Evolutionary conservation across 37 sponge, comb jelly and placozoan species (phyloP), one percentile per base, ranked within the genome.

Genomic region (Chondrilla cf. caribensis): DNA sequence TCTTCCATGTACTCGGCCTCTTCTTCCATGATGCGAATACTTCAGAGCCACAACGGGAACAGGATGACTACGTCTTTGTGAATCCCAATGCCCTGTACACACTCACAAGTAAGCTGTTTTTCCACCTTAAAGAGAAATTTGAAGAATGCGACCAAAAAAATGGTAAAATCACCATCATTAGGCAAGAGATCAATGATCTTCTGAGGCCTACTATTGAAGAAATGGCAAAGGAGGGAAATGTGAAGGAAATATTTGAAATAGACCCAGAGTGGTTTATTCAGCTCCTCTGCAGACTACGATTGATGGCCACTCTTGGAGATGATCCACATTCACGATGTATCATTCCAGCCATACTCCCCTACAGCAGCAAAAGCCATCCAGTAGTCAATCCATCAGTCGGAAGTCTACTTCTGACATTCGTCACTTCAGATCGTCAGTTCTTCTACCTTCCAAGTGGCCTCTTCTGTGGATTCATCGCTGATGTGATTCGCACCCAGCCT

Each of bases 381-480:
- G n/a, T 67, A 17, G 32, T 17, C n/a, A 42, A 7, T 42, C 25
- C 25, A 2, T 25, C 43, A 25, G 76, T 43, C 40, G 44, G 41
- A n/a, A 43, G 44, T 38, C 76, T 73, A 11, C 44, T 73, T 25
- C 25, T 73, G 19, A 73, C 76, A 0, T 42, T 73, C n/a, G 40
- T 38, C 3, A 22, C 76, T 24, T 11, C 3, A 40, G 25, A 22
- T n/a, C 15, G 40, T 17, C 18, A 39, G 21, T n/a, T 73, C 44
- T 42, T 19, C 43, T 73, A 43, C 76, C 31, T 73, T 7, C 76
- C 76, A 37, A 73, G 76, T 38, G 76, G 76, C 21, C 76, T 73
- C 25, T 73, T 39, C 76, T 73, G 76, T 73, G 41, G 43, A 19
- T 37, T 73, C 76, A 73, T 73, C 18, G 76, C 76, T 4, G 68